Evolutionary conservation across 2,113 vertebrate species (phyloP).

Genomic region (Rhadina sibilatrix): DNA sequence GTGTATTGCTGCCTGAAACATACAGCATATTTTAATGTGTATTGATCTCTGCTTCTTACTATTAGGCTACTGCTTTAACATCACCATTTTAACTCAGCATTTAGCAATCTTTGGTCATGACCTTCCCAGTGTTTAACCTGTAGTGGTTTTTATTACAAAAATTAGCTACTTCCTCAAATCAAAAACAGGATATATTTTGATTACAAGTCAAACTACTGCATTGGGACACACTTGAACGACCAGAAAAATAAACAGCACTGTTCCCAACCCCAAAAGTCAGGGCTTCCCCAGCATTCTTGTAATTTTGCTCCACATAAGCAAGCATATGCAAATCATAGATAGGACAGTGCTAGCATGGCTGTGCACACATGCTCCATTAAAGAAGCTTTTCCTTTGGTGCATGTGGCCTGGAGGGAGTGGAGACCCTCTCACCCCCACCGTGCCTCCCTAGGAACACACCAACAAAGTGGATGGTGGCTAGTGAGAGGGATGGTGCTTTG

Average conservation of each 20-base stretch:
- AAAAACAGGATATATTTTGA: background rate
- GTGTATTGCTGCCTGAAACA: slow-evolving; percentile 10
- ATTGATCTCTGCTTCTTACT: background rate
- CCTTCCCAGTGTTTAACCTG: background rate
- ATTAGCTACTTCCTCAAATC: background rate
- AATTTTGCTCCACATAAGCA: background rate
- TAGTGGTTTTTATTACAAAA: background rate
- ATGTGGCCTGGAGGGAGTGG: background rate
- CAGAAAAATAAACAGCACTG: background rate
- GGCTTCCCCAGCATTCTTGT: background rate
- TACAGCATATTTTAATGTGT: background rate
- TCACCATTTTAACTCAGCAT: background rate
- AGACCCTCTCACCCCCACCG: background rate
- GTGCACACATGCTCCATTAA: rapidly evolving
- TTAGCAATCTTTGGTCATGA: background rate
- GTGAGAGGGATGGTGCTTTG: background rate
- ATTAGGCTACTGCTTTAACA: background rate
- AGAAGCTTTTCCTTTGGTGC: background rate
- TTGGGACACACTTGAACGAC: background rate
- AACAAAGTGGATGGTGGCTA: background rate
- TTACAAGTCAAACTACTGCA: background rate
- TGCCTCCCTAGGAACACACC: background rate
- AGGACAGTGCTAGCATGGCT: background rate
- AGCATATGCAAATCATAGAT: background rate
- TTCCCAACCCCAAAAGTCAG: background rate